These are phyloP conservation scores for Heteropelma amictum DNA, from an alignment of 2,888 invertebrate species.

Conservation along the genomic window DNA sequence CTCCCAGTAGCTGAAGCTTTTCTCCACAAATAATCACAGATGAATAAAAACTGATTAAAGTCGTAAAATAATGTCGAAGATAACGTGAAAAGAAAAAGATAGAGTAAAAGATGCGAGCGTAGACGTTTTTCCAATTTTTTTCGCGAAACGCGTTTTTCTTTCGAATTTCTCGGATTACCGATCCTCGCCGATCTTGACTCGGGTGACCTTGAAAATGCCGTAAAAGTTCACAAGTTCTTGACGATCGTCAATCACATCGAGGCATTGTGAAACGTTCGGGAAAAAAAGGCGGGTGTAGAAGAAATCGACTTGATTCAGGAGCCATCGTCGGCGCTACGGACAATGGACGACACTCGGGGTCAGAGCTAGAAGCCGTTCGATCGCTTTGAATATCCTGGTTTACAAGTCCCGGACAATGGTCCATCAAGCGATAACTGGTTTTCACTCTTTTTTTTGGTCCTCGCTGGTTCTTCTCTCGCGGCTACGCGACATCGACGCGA, in stretches of 20 bases:
- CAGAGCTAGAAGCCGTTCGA: slow-evolving; percentile 1
- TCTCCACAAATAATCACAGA: no score
- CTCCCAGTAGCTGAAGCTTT: no score
- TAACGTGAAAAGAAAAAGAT: no score
- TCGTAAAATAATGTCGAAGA: no score
- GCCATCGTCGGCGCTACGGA: background rate
- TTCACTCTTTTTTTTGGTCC: background rate
- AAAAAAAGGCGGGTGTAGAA: background rate
- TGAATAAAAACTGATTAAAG: no score
- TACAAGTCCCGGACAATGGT: slow-evolving; percentile 33
- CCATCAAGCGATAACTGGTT: slow-evolving; percentile 33
- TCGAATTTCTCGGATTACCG: no score
- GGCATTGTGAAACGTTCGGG: background rate
- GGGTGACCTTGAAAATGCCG: no score
- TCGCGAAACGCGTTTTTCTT: no score
- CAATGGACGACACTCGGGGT: slow-evolving; percentile 1
- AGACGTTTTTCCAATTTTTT: no score
- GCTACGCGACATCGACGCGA: background rate
- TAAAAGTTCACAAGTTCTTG: no score
- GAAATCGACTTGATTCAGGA: slow-evolving; percentile 21
- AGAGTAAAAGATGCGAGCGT: no score
- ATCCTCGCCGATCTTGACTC: no score
- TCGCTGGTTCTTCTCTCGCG: background rate
- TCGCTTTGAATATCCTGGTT: slow-evolving; percentile 15
- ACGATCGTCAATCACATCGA: slow-evolving; percentile 7